Conservation (phyloP, 2,797 vertebrate genomes). For the Rhadinocentrus ornatus region DNA sequence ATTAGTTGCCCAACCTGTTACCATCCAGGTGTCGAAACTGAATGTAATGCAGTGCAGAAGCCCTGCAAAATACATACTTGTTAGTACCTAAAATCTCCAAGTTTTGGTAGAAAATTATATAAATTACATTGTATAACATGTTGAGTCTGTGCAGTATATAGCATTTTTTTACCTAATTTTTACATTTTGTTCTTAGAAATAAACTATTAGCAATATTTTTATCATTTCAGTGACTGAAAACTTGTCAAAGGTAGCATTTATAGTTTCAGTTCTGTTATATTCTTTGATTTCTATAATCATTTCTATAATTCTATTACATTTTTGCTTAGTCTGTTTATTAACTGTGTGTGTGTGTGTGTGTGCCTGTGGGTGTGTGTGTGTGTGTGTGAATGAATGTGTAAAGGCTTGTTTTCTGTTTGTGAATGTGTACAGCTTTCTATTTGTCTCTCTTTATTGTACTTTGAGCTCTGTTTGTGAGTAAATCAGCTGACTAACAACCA, state of each 20-base stretch:
- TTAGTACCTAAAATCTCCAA: constrained; percentile 1
- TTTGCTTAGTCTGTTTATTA: background rate
- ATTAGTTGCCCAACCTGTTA: too few species aligned
- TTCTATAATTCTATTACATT: background rate
- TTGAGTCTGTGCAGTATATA: background rate
- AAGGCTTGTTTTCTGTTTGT: constrained; percentile 13
- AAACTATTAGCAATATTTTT: background rate
- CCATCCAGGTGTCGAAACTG: too few species aligned
- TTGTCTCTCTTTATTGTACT: constrained; percentile 47
- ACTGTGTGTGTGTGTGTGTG: background rate
- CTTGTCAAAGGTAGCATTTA: too few species aligned
- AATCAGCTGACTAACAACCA: constrained; percentile 67
- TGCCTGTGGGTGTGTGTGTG: too few species aligned
- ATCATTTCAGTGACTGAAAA: background rate
- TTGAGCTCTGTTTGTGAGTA: constrained; percentile 62
- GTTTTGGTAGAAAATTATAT: background rate
- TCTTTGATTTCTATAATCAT: background rate
- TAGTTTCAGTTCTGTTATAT: too few species aligned
- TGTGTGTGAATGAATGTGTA: background rate
- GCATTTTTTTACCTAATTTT: background rate
- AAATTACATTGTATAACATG: background rate
- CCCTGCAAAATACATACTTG: background rate
- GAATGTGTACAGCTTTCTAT: background rate
- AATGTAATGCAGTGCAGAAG: background rate
- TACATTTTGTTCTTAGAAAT: background rate